Evolutionary conservation across 2,888 invertebrate species (phyloP).

Genomic region (Xestia ashworthii): DNA sequence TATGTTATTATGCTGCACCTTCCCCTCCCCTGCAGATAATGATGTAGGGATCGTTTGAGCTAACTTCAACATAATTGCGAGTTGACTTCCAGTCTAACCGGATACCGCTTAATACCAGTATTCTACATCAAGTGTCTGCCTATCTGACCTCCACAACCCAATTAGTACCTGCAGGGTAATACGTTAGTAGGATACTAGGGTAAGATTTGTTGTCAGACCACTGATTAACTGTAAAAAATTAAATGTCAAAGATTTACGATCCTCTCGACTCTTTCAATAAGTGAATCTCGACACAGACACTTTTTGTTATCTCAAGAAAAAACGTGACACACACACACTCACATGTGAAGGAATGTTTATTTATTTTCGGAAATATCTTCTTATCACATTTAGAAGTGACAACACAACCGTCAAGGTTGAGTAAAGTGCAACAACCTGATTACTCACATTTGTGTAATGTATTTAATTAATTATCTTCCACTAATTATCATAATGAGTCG

Average conservation of each 20-base stretch:
- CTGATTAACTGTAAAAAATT: neutral
- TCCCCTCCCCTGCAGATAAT: neutral
- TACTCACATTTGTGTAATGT: slow-evolving; percentile 39
- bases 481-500: slow-evolving; percentile 13
- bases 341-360: neutral
- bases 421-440: slow-evolving; percentile 49
- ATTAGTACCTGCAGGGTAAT: neutral
- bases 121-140: neutral
- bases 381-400: slow-evolving; percentile 14
- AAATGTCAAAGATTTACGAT: neutral
- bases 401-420: slow-evolving; percentile 35
- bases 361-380: slow-evolving; percentile 19
- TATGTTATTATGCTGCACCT: neutral
- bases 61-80: neutral
- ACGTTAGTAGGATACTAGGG: neutral
- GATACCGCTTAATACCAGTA: neutral
- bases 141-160: neutral
- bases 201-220: neutral
- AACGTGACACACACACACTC: neutral
- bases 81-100: neutral
- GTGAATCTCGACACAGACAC: neutral
- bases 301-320: neutral
- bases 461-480: slow-evolving; percentile 22
- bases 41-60: neutral
- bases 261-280: neutral